Evolutionary conservation across 2,113 vertebrate genomes (phyloP).

Genomic region (Notothenia coriiceps): DNA sequence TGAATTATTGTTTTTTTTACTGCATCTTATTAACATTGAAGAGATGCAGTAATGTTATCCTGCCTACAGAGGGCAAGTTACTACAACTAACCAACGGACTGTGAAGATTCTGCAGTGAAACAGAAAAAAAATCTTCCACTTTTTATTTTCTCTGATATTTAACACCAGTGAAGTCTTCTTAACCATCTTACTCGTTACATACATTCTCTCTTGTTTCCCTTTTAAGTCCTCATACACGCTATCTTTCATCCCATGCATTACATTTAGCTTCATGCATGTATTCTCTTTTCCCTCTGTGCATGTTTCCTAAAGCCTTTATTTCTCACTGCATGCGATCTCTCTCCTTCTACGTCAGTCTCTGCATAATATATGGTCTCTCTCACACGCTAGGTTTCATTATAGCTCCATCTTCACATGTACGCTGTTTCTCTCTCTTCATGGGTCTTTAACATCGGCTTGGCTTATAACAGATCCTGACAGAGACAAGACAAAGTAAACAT

Average conservation of each 20-base stretch:
- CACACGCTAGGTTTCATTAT: neutral
- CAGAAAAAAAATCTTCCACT: neutral
- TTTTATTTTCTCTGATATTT: no score
- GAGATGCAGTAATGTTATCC: constrained; percentile 16
- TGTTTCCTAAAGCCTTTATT: constrained; percentile 4
- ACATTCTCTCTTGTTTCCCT: neutral
- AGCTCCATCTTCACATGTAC: no score
- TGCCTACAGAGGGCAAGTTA: constrained; percentile 57
- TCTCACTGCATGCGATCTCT: neutral
- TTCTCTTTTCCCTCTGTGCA: neutral
- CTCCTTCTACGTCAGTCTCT: neutral
- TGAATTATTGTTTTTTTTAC: no score
- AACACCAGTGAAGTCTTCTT: no score
- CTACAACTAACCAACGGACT: constrained; percentile 34
- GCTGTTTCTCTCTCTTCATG: constrained; percentile 13
- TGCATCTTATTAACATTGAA: neutral
- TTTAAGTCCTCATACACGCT: neutral
- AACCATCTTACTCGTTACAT: no score
- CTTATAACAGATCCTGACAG: constrained; percentile 12
- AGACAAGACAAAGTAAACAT: neutral
- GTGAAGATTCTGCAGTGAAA: constrained; percentile 54
- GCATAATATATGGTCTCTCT: constrained; percentile 10
- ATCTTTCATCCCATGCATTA: neutral
- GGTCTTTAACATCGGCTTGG: neutral
- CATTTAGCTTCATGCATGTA: neutral